Evolutionary conservation across 1,140 invertebrate species (phyloP).

Genomic region (Trichogramma pretiosum): DNA sequence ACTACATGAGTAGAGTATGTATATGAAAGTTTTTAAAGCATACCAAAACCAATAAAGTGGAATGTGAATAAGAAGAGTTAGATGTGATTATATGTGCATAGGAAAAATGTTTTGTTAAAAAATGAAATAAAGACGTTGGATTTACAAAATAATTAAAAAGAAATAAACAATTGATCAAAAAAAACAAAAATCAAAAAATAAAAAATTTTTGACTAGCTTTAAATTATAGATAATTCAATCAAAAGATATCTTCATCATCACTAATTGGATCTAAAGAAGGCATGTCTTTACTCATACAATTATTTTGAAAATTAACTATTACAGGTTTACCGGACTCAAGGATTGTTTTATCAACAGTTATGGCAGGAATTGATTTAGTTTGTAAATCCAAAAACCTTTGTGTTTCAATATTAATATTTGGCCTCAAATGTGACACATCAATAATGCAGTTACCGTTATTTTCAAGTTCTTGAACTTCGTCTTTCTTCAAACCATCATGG

Average conservation of each 20-base stretch:
- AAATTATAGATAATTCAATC: no score
- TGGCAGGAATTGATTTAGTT: conserved; percentile 18
- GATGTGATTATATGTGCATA: background rate
- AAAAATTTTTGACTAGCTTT: conserved; percentile 12
- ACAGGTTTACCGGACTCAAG: conserved; percentile 18
- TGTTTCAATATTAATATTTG: no score
- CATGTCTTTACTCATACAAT: conserved; percentile 26
- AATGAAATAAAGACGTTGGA: conserved; percentile 5
- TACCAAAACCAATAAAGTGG: no score
- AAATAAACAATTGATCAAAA: background rate
- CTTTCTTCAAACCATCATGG: conserved; percentile 1
- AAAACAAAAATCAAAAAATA: background rate
- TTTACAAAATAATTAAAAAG: no score
- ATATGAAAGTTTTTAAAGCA: no score
- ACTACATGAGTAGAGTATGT: no score
- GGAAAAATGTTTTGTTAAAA: background rate
- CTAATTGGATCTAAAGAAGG: conserved; percentile 24
- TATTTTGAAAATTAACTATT: no score
- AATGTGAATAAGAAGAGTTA: no score
- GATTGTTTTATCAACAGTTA: conserved; percentile 11
- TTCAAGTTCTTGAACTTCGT: conserved; percentile 3
- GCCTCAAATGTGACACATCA: no score
- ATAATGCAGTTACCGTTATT: conserved; percentile 19
- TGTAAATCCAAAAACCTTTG: conserved; percentile 9
- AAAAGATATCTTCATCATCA: no score